Base-by-base conservation (phyloP, 2,888 invertebrate genomes). In the Drosophila anceps region DNA sequence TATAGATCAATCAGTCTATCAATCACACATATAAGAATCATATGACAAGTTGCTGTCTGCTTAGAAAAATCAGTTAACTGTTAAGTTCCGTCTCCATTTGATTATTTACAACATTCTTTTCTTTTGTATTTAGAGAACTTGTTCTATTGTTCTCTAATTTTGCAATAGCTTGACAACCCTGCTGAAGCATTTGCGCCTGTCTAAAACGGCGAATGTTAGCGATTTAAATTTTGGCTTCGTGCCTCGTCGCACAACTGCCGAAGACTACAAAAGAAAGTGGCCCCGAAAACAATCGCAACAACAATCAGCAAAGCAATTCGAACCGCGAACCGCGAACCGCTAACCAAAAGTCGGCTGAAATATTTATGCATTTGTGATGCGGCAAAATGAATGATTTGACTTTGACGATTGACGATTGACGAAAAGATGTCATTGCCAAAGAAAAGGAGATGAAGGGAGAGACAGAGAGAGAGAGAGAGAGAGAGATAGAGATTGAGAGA, bases 341-440 rank as follows among this genome's bases (percentile, higher is more conserved):
- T 67, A 66, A 20, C 44, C 60, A 27, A 44, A 57, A 70, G 6
- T n/a, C 39, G 9, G 37, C 24, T n/a, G 67, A 80, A 80, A 82
- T 90, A 85, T 88, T 91, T 91, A 90, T 90, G 88, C 89, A 87
- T 90, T 90, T 90, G 50, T 90, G 85, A 89, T 91, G 91, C 91
- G 91, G 91, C 89, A 90, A 91, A 91, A 91, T 91, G 91, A 91
- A 91, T 90, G 91, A 91, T 91, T 91, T 91, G 92, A 92, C 86
- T 91, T 91, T 91, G 91, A 91, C 88, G 91, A 90, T 57, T 57
- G 57, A 54, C 54, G 54, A 54, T 54, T 54, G 54, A 91, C 87
- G 91, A 91, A 91, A 92, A 91, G 91, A 91, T 92, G 91, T 91
- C 91, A 50, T 50, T 31, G 50, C 50, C 6, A 88, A 76, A 79